Evolutionary conservation across 1,140 invertebrate genomes (phyloP).

Genomic region (Delia radicum): DNA sequence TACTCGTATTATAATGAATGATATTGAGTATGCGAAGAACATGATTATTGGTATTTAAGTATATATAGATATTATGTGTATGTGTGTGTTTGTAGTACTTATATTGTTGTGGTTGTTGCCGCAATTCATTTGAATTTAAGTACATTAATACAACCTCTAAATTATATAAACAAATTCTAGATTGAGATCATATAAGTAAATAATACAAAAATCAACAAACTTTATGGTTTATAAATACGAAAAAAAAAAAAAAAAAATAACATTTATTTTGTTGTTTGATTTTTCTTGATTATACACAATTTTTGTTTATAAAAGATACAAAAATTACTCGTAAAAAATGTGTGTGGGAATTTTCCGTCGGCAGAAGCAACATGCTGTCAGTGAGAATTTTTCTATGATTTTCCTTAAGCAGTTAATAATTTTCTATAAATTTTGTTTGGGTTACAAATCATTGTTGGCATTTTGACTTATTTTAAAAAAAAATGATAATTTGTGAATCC

Average conservation of each 20-base stretch:
- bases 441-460: too few species aligned
- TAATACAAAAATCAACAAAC: neutral
- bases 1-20: too few species aligned
- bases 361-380: too few species aligned
- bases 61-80: neutral
- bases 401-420: too few species aligned
- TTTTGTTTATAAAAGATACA: neutral
- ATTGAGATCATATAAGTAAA: neutral
- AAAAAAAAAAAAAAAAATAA: neutral
- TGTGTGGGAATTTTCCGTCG: too few species aligned
- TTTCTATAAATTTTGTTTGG: too few species aligned
- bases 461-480: too few species aligned
- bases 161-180: neutral
- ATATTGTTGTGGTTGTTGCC: neutral
- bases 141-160: neutral
- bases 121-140: neutral
- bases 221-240: neutral
- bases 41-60: too few species aligned
- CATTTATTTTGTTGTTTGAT: neutral
- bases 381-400: too few species aligned
- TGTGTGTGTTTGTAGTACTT: neutral
- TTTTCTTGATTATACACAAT: neutral
- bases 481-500: too few species aligned
- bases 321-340: too few species aligned
- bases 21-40: too few species aligned